These are phyloP conservation scores for Dromas ardeola DNA, from an alignment of 2,113 vertebrate genomes.

Conservation along the genomic window DNA sequence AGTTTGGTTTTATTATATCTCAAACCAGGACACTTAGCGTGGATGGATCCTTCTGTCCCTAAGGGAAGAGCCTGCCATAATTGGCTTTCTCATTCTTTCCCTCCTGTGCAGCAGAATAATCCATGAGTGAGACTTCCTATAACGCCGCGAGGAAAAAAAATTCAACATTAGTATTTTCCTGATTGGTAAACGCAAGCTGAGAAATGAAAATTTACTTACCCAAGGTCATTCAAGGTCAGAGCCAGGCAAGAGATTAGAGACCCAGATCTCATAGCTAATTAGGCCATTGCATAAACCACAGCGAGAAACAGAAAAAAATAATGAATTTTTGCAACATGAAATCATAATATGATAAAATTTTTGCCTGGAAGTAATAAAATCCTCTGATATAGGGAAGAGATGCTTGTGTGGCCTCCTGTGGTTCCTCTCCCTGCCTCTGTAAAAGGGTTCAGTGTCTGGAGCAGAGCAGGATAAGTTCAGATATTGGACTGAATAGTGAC, in stretches of 20 bases:
- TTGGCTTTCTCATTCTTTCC: neutral
- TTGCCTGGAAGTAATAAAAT: neutral
- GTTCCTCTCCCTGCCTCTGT: neutral
- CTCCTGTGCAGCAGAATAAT: neutral
- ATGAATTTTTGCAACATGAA: neutral
- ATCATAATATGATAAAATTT: neutral
- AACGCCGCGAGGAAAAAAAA: neutral
- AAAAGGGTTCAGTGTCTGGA: neutral
- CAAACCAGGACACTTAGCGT: neutral
- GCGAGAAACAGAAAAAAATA: neutral
- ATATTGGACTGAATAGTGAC: neutral
- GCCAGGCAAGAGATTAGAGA: neutral
- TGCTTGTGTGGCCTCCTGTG: neutral
- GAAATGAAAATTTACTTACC: neutral
- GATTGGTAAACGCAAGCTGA: neutral
- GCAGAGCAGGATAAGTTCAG: neutral
- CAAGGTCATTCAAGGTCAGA: conserved; percentile 4
- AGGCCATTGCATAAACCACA: neutral
- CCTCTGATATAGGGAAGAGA: neutral
- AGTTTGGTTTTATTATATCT: neutral
- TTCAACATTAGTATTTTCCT: neutral
- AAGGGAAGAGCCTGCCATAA: neutral
- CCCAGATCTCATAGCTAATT: conserved; percentile 1
- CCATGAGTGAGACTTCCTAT: neutral
- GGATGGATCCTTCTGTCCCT: neutral